Percentiles rank a stretch among this genome's conserved stretches.
These are phyloP conservation scores for Rhopalosiphum nymphaeae DNA, from an alignment of 2,888 invertebrate species.

Conservation along the genomic window DNA sequence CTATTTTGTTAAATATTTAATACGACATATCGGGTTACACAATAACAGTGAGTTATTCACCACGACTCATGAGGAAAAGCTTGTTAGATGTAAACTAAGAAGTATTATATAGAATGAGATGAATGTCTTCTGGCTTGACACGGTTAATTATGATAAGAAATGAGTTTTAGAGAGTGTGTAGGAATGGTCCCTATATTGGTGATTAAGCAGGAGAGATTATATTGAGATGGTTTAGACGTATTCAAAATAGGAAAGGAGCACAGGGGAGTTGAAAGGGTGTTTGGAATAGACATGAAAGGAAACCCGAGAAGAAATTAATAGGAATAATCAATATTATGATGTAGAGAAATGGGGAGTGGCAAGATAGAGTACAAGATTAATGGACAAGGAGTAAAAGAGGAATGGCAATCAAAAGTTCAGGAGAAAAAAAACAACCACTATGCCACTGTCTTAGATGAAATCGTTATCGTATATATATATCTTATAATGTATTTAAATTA, in stretches of 20 bases:
- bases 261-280: conserved; percentile 56
- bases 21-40: neutral
- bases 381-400: conserved; percentile 28
- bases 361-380: conserved; percentile 45
- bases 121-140: neutral
- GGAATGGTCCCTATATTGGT: conserved; percentile 4
- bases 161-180: conserved; percentile 1
- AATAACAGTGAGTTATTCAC: neutral
- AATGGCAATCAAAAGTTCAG: neutral
- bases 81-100: conserved; percentile 12
- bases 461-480: neutral
- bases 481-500: neutral
- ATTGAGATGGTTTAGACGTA: conserved; percentile 48
- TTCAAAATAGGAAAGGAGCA: conserved; percentile 41
- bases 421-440: neutral
- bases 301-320: conserved; percentile 61
- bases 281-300: conserved; percentile 63
- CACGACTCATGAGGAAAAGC: neutral
- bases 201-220: conserved; percentile 50
- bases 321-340: conserved; percentile 56
- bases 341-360: conserved; percentile 53
- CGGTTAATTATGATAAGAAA: conserved; percentile 46
- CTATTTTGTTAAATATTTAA: conserved; percentile 9
- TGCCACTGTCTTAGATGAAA: neutral
- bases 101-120: neutral